Base-by-base conservation (phyloP, 2,888 invertebrate genomes). In the Bibio marci region DNA sequence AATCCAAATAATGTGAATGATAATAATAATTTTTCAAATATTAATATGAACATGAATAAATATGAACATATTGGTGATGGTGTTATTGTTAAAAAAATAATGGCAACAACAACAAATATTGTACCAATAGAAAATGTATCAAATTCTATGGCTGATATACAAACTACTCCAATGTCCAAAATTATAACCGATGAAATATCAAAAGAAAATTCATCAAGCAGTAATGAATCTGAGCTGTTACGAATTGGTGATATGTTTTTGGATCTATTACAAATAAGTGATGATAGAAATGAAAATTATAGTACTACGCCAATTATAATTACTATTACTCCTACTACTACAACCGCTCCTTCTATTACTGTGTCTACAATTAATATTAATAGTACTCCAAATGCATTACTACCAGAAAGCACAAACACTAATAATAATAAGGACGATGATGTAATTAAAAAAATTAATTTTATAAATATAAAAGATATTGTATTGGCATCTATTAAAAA, bases 51-150 rank as follows among this genome's bases (percentile, higher is more conserved):
- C 2, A 50, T 46, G 30, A 49, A 55, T 14, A 54, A 51, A 39
- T 61, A 61, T 30, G 59, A 61, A 41, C 59, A 61, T 44, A 46
- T 61, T 4, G 62, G 62, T 1, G 62, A 57, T 4, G 61, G 62
- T 2, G 62, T 61, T 2, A 57, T 61, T 18, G 58, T 57, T n/a
- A 62, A 59, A 43, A 59, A 58, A 41, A 10, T 12, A 12, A 6
- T 12, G 10, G 8, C 2, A 33, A n/a, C 3, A 5, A 28, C 26
- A 7, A 44, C 43, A 6, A 37, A 43, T 8, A 32, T 10, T 13
- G 7, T 5, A 15, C 5, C 14, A 6, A 25, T 19, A 6, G 28
- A 35, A 37, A 18, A 42, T 38, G 32, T 45, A 30, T 31, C 38
- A 5, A 40, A 32, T n/a, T n/a, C 15, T n/a, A 17, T 11, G 1